A percentile compares a stretch with the other conserved stretches of the same genome.
Conservation (phyloP, 2,113 vertebrate genomes). For the Glaucomys volans region DNA sequence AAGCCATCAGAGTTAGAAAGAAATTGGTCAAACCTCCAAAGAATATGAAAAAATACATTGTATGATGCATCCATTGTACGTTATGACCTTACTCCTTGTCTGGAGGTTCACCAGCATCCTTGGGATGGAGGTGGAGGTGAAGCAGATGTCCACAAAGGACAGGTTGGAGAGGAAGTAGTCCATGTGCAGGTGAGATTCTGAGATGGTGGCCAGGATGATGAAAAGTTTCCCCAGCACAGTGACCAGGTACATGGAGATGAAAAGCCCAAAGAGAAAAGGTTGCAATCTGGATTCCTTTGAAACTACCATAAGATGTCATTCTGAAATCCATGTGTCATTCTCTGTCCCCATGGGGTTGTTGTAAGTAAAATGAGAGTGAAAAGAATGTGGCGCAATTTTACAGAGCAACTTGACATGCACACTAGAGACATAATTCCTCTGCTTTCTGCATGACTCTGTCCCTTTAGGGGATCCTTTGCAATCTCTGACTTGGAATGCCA, state of each 20-base stretch:
- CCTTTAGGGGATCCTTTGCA: not conserved
- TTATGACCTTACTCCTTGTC: not conserved
- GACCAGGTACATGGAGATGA: slow-evolving; percentile 4
- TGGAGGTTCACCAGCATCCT: slow-evolving; percentile 22
- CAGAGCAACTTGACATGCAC: not conserved
- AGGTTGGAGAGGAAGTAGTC: slow-evolving; percentile 44
- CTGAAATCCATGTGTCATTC: not conserved
- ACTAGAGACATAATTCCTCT: not conserved
- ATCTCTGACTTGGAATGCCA: not conserved
- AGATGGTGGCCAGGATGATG: not conserved
- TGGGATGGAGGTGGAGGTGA: not conserved
- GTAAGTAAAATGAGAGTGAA: not conserved
- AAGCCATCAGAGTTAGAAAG: too few relatives aligned
- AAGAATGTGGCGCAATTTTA: too few relatives aligned
- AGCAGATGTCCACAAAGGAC: slow-evolving; percentile 21
- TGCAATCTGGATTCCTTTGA: not conserved
- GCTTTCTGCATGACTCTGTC: not conserved
- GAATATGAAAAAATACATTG: slow-evolving; percentile 19
- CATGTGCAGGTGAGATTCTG: slow-evolving; percentile 17
- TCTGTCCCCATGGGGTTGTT: not conserved
- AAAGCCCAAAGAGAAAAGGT: not conserved
- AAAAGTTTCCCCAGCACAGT: not conserved
- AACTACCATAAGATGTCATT: slow-evolving; percentile 3
- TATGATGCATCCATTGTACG: not conserved
- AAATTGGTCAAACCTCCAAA: not conserved